Conservation (phyloP, 1,140 invertebrate genomes). For the Pogonus chalceus region DNA sequence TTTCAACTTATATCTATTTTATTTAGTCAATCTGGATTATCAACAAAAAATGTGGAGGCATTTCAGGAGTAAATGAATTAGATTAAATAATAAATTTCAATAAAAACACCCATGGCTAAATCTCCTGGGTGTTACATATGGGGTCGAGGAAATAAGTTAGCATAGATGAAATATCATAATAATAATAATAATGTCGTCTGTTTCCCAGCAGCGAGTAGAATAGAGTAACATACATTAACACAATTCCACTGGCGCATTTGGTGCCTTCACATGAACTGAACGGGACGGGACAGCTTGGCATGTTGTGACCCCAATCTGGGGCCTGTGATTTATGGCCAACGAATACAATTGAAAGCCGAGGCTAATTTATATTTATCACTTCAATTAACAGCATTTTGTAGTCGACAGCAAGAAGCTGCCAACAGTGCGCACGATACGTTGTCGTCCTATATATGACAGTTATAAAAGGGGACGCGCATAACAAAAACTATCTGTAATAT, state of each 20-base stretch:
- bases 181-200: not conserved
- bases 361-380: slow-evolving; percentile 15
- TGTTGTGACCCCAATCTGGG: slow-evolving; percentile 10
- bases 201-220: not conserved
- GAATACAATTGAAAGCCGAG: slow-evolving; percentile 14
- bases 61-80: too few species aligned
- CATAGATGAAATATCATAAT: not conserved
- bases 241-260: not conserved
- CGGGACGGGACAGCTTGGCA: too few species aligned
- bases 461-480: not conserved
- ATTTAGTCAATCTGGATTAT: too few species aligned
- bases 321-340: slow-evolving; percentile 11
- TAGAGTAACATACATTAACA: not conserved
- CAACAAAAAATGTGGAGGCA: too few species aligned
- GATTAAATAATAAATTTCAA: not conserved
- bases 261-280: too few species aligned
- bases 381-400: slow-evolving; percentile 13
- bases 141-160: not conserved
- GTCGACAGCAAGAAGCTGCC: slow-evolving; percentile 1
- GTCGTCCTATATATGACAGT: not conserved
- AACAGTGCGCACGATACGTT: not conserved
- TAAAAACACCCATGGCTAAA: not conserved
- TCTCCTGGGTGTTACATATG: not conserved
- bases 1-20: too few species aligned
- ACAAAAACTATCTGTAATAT: not conserved